Evolutionary conservation across 1,140 invertebrate species (phyloP), one percentile per base, ranked within the genome.

Genomic region (Thereuonema tuberculata): DNA sequence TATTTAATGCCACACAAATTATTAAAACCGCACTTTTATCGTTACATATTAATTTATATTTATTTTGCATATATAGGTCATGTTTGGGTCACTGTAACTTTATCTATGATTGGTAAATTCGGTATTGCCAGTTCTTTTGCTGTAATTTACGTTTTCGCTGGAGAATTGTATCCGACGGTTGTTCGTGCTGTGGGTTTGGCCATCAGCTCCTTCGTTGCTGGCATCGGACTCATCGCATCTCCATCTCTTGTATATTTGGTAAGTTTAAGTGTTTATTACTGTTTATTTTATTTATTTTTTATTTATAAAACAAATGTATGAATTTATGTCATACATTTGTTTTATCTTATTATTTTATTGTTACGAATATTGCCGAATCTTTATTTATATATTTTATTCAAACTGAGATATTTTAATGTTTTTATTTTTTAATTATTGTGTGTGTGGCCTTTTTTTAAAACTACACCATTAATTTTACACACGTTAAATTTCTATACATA

Each of bases 181-280:
- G 71, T 72, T 58, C 61, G 64, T 56, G 68, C 64, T 31, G 81
- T 84, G 64, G 83, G 82, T 14, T 83, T 85, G 79, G 82, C 81
- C 0, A 78, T 82, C 20, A 77, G 81, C 0, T 83, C 82, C 0
- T 81, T 84, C 62, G 79, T 84, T 56, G 76, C 80, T 9, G 82
- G 81, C 15, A 74, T 83, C 24, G 82, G 82, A 0, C 69, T 84
- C 1, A 69, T 84, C 25, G 75, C 80, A 0, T 81, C 81, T 59
- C 83, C 83, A 0, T 84, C 86, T 68, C 84, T 87, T 62, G 78
- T 85, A 1, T 76, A 81, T 59, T 70, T 86, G 73, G 85, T 78
- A 65, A 67, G 68, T 54, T 20, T n/a, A n/a, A n/a, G n/a, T n/a
- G n/a, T n/a, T n/a, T n/a, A n/a, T n/a, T n/a, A n/a, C n/a, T n/a